Evolutionary conservation across 1,140 invertebrate species (phyloP).

Genomic region (Diabrotica virgifera): DNA sequence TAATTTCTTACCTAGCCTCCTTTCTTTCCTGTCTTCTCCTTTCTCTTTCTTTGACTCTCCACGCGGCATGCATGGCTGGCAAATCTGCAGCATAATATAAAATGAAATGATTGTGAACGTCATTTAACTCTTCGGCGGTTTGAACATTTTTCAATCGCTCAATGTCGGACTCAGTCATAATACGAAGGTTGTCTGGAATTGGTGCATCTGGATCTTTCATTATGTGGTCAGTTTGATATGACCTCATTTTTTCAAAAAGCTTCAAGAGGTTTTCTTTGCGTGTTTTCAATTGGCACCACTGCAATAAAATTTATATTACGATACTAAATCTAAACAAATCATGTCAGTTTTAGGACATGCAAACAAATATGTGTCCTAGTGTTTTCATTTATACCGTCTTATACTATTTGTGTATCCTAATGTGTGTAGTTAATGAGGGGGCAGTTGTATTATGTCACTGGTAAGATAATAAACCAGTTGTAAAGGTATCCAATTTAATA

Average conservation of each 20-base stretch:
- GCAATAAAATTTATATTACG: slow-evolving; percentile 28
- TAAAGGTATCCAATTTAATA: too few relatives aligned
- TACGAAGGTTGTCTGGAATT: slow-evolving; percentile 74
- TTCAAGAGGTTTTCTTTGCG: slow-evolving; percentile 80
- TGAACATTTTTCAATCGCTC: slow-evolving; percentile 78
- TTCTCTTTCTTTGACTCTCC: slow-evolving; percentile 60
- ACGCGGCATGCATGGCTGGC: slow-evolving; percentile 78
- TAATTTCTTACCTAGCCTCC: slow-evolving; percentile 41
- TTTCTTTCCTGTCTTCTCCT: slow-evolving; percentile 60
- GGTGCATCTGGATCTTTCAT: slow-evolving; percentile 81
- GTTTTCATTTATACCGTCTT: too few relatives aligned
- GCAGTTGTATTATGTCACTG: too few relatives aligned
- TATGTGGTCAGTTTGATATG: slow-evolving; percentile 83
- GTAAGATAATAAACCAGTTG: too few relatives aligned
- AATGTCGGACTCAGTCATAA: slow-evolving; percentile 85
- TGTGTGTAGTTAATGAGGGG: too few relatives aligned
- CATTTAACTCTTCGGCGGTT: slow-evolving; percentile 86
- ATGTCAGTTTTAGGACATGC: too few relatives aligned
- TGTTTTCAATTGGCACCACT: slow-evolving; percentile 91
- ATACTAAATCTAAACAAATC: too few relatives aligned
- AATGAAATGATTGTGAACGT: slow-evolving; percentile 90
- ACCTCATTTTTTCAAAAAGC: slow-evolving; percentile 89
- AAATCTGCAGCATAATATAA: slow-evolving; percentile 88
- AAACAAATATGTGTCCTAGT: too few relatives aligned
- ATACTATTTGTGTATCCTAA: too few relatives aligned